Evolutionary conservation across 2,113 vertebrate genomes (phyloP).

Genomic region (Fulica atra): DNA sequence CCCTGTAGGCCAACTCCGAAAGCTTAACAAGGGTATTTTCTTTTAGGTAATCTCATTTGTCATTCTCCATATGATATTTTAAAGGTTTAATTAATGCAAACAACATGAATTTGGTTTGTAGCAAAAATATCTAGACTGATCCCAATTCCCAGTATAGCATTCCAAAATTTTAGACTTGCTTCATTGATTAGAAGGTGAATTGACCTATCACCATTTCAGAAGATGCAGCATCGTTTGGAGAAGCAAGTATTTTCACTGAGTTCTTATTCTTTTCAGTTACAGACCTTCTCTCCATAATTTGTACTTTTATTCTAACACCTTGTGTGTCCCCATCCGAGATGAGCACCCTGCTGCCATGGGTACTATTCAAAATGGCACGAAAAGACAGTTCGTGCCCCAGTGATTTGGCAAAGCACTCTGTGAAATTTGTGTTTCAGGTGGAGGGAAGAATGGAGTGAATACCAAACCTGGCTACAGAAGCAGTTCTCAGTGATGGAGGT

Average conservation of each 20-base stretch:
- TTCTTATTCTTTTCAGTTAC: not conserved
- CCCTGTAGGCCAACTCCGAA: not conserved
- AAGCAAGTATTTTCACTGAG: not conserved
- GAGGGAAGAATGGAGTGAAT: not conserved
- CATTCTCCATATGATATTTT: not conserved
- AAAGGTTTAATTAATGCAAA: not conserved
- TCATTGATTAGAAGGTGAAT: not conserved
- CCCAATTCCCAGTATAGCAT: not conserved
- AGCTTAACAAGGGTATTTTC: not conserved
- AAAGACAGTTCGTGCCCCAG: not conserved
- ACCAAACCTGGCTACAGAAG: not conserved
- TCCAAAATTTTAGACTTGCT: not conserved
- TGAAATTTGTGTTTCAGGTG: not conserved
- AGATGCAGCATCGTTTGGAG: not conserved
- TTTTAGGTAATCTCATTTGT: not conserved
- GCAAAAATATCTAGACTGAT: not conserved
- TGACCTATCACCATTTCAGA: not conserved
- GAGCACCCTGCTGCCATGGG: not conserved
- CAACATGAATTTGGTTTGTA: not conserved
- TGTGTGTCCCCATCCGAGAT: not conserved
- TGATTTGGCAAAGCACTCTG: not conserved
- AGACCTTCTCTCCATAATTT: not conserved
- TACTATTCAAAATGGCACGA: not conserved
- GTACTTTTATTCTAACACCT: not conserved
- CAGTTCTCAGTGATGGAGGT: not conserved